Evolutionary conservation across 2,888 invertebrate genomes (phyloP), one percentile per base, ranked within the genome.

Genomic region (Bembecia ichneumoniformis): DNA sequence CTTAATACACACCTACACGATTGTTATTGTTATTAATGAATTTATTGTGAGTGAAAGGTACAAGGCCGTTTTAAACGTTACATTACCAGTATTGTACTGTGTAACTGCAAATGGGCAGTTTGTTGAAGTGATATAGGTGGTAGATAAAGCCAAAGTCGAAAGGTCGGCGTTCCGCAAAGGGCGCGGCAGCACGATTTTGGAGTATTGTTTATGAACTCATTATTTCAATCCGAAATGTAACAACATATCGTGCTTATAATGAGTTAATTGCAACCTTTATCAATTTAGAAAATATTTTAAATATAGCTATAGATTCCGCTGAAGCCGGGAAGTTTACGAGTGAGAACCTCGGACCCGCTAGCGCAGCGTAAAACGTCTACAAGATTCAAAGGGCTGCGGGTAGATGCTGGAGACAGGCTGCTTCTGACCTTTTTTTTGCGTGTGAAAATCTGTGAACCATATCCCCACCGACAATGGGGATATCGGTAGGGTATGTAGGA

Each of bases 21-120:
- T 55, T 56, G 66, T 64, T 71, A 74, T 66, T 70, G 66, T 72
- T 75, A 58, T 65, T 68, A 68, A 72, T 66, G 62, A 64, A 71
- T 71, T 70, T 71, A 66, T 64, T 64, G 61, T 66, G 58, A 77
- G 77, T 73, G 77, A 81, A 66, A 64, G 78, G 72, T 69, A 66
- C 79, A 81, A 80, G 82, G 81, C 53, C 53, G 52, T 36, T 58
- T 62, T 66, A 58, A 62, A 69, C 63, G 65, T 71, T 71, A 71
- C 64, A 71, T 72, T 73, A 69, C 61, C 63, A 65, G 58, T 63
- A 68, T 68, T 74, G 66, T 71, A 63, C 65, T 58, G 65, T 57
- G 55, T 49, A 57, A 64, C 63, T 63, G 64, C 62, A 65, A 71
- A 67, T 68, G 74, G 71, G 65, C 74, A 77, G 74, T 71, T 68